Evolutionary conservation across 2,888 invertebrate species (phyloP), one percentile per base, ranked within the genome.

Genomic region (Strigamia crassipes): DNA sequence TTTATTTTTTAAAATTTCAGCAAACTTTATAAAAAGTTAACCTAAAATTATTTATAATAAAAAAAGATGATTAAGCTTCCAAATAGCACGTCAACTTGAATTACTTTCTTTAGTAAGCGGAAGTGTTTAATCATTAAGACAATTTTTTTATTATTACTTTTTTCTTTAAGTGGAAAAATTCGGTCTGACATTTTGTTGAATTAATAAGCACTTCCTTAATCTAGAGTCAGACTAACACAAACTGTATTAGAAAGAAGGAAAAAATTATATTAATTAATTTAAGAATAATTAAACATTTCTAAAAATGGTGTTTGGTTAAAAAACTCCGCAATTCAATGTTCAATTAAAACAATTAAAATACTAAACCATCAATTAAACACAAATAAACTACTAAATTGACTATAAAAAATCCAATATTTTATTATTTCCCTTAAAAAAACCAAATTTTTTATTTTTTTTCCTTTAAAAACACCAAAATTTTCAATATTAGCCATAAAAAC

Each of bases 171-270:
- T 42, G 8, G 15, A 46, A n/a, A 46, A 46, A n/a, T 46, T 46
- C 38, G 46, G n/a, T 9, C 46, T 46, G 46, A 46, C 46, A 46
- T 46, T 13, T 46, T 46, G 15, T 18, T 56, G 21, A 56, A 56
- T 56, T 56, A 56, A 56, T 56, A 56, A 56, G n/a, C 21, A 56
- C 56, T 56, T 56, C 56, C 56, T 56, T 56, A 56, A 56, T 56
- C 18, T 56, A n/a, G 9, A 6, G 46, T 15, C n/a, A 56, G n/a
- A 56, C 56, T n/a, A n/a, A 56, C 13, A 56, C 18, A 56, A 56
- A 56, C 56, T 27, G 27, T 27, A 27, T 27, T 3, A 27, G 27
- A 3, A 27, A 3, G 27, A n/a, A 18, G 8, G 21, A 5, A 56
- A 38, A 38, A 38, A 38, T 4, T 38, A 2, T 2, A 2, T 0